A percentile compares a stretch with the other conserved stretches of the same genome.
Conservation (phyloP, 2,113 vertebrate species). For the Hypomesus transpacificus region DNA sequence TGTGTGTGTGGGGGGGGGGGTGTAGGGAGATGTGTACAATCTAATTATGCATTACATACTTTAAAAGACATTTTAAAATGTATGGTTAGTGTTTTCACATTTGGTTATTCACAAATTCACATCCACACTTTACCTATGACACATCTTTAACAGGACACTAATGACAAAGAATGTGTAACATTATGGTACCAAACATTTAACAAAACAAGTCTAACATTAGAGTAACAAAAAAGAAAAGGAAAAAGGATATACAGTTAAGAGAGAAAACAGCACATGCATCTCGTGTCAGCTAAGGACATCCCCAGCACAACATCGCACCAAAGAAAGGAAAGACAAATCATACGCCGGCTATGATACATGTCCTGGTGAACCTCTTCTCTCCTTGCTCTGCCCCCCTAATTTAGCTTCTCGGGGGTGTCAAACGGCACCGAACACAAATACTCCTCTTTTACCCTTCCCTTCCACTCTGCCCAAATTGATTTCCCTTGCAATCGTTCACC, state of each 20-base stretch:
- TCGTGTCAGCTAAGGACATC: no score
- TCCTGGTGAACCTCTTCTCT: slow-evolving; percentile 6
- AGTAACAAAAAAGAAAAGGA: neutral
- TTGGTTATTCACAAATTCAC: no score
- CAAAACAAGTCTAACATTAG: neutral
- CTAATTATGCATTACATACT: no score
- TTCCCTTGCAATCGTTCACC: slow-evolving; percentile 17
- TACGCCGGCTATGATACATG: neutral
- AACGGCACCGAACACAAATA: slow-evolving; percentile 26
- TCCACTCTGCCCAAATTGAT: slow-evolving; percentile 24
- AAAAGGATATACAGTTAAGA: neutral
- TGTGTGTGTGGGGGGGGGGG: no score
- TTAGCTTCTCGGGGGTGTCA: slow-evolving; percentile 50
- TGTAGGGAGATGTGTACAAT: no score
- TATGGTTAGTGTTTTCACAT: neutral
- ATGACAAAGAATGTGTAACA: neutral
- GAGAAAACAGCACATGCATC: neutral
- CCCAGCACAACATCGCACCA: no score
- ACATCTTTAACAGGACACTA: no score
- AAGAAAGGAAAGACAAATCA: neutral
- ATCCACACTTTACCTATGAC: neutral
- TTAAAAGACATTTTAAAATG: no score
- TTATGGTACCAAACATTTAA: neutral
- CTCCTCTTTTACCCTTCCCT: neutral
- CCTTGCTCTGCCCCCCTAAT: slow-evolving; percentile 19